These are phyloP conservation scores for Hippocampus kuda DNA, from an alignment of 2,797 vertebrate species.

Conservation along the genomic window DNA sequence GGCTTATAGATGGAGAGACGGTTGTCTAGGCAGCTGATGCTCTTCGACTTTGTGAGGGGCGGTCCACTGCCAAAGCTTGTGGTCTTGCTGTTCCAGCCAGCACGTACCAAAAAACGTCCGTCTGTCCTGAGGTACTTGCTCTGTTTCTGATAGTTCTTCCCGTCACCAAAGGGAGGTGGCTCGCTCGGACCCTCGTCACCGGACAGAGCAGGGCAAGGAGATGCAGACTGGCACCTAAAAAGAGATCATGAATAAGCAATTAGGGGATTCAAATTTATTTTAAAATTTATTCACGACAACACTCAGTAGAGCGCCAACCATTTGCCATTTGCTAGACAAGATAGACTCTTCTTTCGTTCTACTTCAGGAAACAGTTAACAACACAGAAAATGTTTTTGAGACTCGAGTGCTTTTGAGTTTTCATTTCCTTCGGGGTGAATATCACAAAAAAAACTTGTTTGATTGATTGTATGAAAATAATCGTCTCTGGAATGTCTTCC, in stretches of 20 bases:
- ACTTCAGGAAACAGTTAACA: background rate
- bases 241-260: slow-evolving; percentile 26
- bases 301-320: background rate
- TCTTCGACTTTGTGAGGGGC: slow-evolving; percentile 75
- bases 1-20: slow-evolving; percentile 76
- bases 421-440: background rate
- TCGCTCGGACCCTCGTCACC: slow-evolving; percentile 69
- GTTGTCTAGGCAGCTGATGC: slow-evolving; percentile 81
- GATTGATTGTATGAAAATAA: background rate
- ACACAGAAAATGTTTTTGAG: background rate
- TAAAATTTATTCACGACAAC: slow-evolving; percentile 2
- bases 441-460: background rate
- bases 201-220: slow-evolving; percentile 75
- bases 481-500: background rate
- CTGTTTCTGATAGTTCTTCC: slow-evolving; percentile 69
- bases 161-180: slow-evolving; percentile 74
- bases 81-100: slow-evolving; percentile 67
- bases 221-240: slow-evolving; percentile 84
- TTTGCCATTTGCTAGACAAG: background rate
- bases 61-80: slow-evolving; percentile 60
- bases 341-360: background rate
- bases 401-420: background rate
- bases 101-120: slow-evolving; percentile 69
- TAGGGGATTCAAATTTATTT: slow-evolving; percentile 2
- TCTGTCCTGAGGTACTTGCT: slow-evolving; percentile 65